A percentile compares a stretch with the other conserved stretches of the same genome.
Evolutionary conservation across 2,113 vertebrate genomes (phyloP).

Genomic region (Nothobranchius kuhntae): DNA sequence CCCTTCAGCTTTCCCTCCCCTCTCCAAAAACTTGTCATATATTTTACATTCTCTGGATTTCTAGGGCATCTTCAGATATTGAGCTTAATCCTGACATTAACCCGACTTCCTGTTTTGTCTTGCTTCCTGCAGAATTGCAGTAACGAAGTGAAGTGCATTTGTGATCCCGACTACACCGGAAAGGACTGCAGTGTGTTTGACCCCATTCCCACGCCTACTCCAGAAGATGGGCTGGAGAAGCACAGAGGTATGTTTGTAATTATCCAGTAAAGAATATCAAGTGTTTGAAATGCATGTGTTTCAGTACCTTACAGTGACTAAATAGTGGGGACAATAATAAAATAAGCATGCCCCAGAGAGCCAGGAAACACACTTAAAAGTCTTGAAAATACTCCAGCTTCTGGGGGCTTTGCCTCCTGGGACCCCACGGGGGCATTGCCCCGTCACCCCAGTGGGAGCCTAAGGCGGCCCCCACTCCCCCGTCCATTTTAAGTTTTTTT

Average conservation of each 20-base stretch:
- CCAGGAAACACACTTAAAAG: no score
- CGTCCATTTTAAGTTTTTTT: no score
- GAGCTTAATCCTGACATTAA: not conserved
- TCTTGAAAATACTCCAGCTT: no score
- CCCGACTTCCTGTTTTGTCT: not conserved
- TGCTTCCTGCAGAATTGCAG: conserved; percentile 84
- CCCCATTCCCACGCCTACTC: conserved; percentile 86
- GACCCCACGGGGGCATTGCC: no score
- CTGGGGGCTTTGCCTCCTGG: no score
- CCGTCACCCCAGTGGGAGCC: no score
- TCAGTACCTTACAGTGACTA: no score
- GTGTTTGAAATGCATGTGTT: no score
- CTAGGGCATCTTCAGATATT: not conserved
- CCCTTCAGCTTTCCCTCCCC: not conserved
- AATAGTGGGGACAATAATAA: no score
- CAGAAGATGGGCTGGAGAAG: conserved; percentile 83
- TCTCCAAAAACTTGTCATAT: not conserved
- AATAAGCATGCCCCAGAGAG: no score
- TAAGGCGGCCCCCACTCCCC: no score
- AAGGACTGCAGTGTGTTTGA: conserved; percentile 95
- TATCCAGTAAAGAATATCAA: no score
- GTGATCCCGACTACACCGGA: conserved; percentile 91
- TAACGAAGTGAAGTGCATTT: conserved; percentile 95
- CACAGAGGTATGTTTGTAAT: conserved; percentile 79
- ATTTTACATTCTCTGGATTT: not conserved